These are phyloP conservation scores for Panurus biarmicus DNA, from an alignment of 2,113 vertebrate species.

Conservation along the genomic window DNA sequence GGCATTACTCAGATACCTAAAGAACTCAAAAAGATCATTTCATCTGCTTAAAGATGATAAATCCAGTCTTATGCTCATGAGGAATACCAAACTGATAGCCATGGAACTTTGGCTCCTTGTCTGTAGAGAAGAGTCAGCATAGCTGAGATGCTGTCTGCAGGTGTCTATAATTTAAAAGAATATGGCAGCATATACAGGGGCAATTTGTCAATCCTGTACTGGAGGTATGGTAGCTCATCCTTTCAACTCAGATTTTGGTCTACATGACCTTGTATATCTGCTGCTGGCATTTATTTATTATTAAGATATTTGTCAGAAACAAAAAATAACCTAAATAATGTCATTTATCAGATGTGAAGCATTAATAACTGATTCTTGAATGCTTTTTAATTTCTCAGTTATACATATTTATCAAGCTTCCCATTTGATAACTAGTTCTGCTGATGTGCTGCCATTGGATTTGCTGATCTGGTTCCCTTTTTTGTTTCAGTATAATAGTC, in stretches of 20 bases:
- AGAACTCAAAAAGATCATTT: background rate
- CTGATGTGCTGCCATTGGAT: background rate
- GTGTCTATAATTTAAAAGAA: background rate
- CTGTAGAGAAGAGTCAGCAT: background rate
- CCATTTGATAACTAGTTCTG: background rate
- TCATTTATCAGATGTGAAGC: background rate
- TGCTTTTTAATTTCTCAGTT: background rate
- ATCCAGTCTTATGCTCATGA: background rate
- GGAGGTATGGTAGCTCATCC: background rate
- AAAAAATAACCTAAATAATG: background rate
- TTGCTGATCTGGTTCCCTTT: background rate
- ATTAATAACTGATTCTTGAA: background rate
- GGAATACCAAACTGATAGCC: background rate
- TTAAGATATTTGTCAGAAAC: background rate
- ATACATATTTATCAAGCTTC: background rate
- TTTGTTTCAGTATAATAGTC: background rate
- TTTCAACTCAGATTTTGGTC: background rate
- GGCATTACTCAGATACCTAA: background rate
- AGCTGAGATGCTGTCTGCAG: background rate
- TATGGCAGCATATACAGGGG: background rate
- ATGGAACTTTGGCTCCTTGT: background rate
- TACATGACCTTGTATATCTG: background rate
- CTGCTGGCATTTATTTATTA: background rate
- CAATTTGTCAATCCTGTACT: background rate
- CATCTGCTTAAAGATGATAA: background rate